Evolutionary conservation across 2,797 vertebrate species (phyloP).

Genomic region (Brachymystax lenok): DNA sequence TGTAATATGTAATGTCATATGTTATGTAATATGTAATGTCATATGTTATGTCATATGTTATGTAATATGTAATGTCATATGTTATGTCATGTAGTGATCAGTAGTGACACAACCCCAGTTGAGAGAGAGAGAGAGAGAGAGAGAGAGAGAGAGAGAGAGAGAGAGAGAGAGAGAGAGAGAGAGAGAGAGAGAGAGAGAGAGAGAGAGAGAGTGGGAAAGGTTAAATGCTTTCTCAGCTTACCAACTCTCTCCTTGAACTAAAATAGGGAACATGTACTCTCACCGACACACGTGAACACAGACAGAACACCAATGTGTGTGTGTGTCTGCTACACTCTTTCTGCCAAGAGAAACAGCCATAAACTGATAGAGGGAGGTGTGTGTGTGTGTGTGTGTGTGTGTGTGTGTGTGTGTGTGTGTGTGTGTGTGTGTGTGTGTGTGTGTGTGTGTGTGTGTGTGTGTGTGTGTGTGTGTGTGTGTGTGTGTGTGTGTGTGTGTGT

Average conservation of each 20-base stretch:
- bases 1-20: no score
- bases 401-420: background rate
- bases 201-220: slow-evolving; percentile 44
- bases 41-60: no score
- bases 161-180: background rate
- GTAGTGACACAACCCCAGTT: no score
- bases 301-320: background rate
- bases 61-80: no score
- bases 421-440: no score
- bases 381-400: background rate
- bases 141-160: no score
- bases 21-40: no score
- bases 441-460: no score
- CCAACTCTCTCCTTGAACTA: slow-evolving; percentile 50
- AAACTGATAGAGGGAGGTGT: background rate
- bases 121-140: background rate
- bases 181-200: background rate
- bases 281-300: slow-evolving; percentile 1
- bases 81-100: no score
- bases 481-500: no score
- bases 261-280: slow-evolving; percentile 61
- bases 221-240: slow-evolving; percentile 65
- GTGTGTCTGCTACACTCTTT: background rate
- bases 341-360: slow-evolving; percentile 4
- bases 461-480: no score